A percentile compares a stretch with the other conserved stretches of the same genome.
phyloP scores from a whole-genome alignment of 2,113 vertebrate genomes.

The Podocnemis expansa region DNA sequence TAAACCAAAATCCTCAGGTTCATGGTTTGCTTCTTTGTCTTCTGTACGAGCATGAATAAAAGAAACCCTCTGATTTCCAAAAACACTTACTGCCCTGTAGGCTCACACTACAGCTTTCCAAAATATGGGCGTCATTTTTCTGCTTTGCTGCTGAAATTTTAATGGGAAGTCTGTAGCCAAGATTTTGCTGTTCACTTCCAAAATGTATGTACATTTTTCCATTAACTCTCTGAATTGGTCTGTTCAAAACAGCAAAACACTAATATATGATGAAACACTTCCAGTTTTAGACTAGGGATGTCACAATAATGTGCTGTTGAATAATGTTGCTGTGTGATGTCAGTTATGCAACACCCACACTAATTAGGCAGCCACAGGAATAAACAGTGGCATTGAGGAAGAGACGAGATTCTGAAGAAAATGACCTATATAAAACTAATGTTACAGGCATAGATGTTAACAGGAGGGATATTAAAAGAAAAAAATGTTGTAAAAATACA shows the following conservation, averaged over 20 bases:
- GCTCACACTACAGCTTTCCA: rapidly evolving
- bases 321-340: not conserved
- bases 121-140: not conserved
- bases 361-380: not conserved
- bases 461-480: not conserved
- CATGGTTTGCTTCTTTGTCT: not conserved
- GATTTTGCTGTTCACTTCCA: not conserved
- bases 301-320: not conserved
- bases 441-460: not conserved
- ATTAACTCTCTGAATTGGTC: not conserved
- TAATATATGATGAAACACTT: not conserved
- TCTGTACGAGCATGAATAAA: not conserved
- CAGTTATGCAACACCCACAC: not conserved
- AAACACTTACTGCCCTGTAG: not conserved
- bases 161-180: not conserved
- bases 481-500: not conserved
- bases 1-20: not conserved
- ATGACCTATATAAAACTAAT: not conserved
- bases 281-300: not conserved
- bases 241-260: not conserved
- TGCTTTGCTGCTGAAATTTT: not conserved
- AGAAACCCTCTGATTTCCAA: not conserved
- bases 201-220: not conserved
- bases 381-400: not conserved
- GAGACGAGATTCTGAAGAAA: not conserved